phyloP scores from a whole-genome alignment of 1,140 invertebrate species.

The Thaumetopoea pityocampa region DNA sequence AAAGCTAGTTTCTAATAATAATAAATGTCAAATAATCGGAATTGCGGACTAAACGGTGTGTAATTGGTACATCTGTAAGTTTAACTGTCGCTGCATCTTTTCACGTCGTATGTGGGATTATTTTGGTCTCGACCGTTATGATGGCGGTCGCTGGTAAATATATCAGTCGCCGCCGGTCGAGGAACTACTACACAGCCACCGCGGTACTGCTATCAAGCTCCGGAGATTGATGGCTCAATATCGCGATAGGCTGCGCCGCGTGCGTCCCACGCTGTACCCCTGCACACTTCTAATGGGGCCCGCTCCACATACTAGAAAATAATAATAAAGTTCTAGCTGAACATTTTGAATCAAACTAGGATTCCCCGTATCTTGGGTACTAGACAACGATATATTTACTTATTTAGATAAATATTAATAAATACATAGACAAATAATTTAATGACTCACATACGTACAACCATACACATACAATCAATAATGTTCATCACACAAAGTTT shows the following conservation, averaged over 20 bases:
- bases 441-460: too few species aligned
- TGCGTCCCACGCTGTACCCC: conserved; percentile 9
- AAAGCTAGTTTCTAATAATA: too few species aligned
- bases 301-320: conserved; percentile 25
- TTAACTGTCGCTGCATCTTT: conserved; percentile 11
- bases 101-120: conserved; percentile 14
- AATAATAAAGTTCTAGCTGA: too few species aligned
- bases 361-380: too few species aligned
- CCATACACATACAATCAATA: not conserved
- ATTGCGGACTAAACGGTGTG: too few species aligned
- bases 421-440: too few species aligned
- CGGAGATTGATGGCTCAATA: conserved; percentile 61
- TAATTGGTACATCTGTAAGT: not conserved
- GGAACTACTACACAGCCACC: conserved; percentile 53
- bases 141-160: conserved; percentile 34
- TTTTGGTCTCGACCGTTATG: conserved; percentile 21
- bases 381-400: too few species aligned
- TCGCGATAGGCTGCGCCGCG: conserved; percentile 35
- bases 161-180: conserved; percentile 56
- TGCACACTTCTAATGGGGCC: conserved; percentile 1
- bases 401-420: too few species aligned
- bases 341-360: conserved; percentile 22
- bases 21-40: too few species aligned
- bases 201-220: conserved; percentile 44
- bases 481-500: conserved; percentile 2